phyloP scores from a whole-genome alignment of 2,797 vertebrate genomes.

The Halcyon badia region DNA sequence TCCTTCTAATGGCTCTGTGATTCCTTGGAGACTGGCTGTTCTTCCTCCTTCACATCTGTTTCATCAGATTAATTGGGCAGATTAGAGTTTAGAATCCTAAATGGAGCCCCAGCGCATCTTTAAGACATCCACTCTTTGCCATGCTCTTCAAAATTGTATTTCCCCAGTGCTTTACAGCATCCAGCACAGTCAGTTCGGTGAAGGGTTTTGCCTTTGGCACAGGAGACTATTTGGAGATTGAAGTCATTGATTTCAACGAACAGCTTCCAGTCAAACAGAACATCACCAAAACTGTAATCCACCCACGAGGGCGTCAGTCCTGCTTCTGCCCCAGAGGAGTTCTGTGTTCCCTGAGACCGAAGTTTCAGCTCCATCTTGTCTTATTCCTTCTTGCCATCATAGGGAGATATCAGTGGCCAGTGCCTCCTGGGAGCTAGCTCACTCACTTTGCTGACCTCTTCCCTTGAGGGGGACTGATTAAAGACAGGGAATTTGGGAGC shows the following conservation, averaged over 20 bases:
- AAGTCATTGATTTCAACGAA: slow-evolving; percentile 20
- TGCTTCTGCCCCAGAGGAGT: not conserved
- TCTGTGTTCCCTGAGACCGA: not conserved
- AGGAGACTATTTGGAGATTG: not conserved
- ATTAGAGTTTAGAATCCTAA: slow-evolving; percentile 10
- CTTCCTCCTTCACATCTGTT: slow-evolving; percentile 64
- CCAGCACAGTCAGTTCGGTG: not conserved
- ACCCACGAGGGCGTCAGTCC: not conserved
- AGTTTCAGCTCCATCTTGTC: not conserved
- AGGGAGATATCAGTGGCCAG: not conserved
- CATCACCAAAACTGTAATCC: not conserved
- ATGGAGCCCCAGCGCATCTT: not conserved
- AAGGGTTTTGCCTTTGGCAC: slow-evolving; percentile 29
- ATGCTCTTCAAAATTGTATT: not conserved
- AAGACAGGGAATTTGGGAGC: not conserved
- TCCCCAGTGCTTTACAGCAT: slow-evolving; percentile 12
- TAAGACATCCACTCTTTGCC: slow-evolving; percentile 21
- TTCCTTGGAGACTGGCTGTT: slow-evolving; percentile 48
- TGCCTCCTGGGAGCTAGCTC: not conserved
- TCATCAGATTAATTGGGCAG: slow-evolving; percentile 31
- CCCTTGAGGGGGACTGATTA: not conserved
- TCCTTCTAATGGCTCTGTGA: slow-evolving; percentile 1
- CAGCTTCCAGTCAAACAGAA: slow-evolving; percentile 12
- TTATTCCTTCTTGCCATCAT: not conserved
- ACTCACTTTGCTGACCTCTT: not conserved